Evolutionary conservation across 2,797 vertebrate genomes (phyloP).

Genomic region (Sebastolobus altivelis): DNA sequence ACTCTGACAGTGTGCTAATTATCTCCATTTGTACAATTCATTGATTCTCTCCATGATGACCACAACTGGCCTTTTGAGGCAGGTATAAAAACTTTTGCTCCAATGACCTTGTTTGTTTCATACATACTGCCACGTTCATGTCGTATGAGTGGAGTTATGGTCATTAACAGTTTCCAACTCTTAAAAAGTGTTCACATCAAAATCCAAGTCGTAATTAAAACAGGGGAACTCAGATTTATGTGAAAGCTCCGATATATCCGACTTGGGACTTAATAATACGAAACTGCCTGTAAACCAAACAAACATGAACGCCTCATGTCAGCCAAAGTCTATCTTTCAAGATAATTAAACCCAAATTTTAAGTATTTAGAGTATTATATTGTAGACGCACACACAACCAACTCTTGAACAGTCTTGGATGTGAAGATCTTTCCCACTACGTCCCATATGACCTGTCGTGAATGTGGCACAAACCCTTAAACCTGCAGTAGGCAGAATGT

Average conservation of each 20-base stretch:
- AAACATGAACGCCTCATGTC: neutral
- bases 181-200: slow-evolving; percentile 1
- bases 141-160: neutral
- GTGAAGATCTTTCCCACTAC: neutral
- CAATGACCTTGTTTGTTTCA: neutral
- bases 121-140: neutral
- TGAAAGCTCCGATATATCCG: neutral
- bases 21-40: neutral
- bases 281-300: neutral
- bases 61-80: neutral
- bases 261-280: neutral
- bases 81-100: neutral
- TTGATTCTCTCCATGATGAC: neutral
- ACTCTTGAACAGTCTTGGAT: neutral
- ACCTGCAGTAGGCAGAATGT: too few species aligned
- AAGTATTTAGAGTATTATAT: neutral
- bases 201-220: neutral
- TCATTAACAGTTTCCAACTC: slow-evolving; percentile 1
- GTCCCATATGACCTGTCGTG: neutral
- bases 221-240: neutral
- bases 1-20: neutral
- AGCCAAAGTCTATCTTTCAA: neutral
- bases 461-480: neutral
- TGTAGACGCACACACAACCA: neutral
- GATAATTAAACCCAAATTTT: neutral